Percentiles rank a stretch among this genome's conserved stretches.
phyloP scores from a whole-genome alignment of 2,888 invertebrate species.

The Ophonus ardosiacus region DNA sequence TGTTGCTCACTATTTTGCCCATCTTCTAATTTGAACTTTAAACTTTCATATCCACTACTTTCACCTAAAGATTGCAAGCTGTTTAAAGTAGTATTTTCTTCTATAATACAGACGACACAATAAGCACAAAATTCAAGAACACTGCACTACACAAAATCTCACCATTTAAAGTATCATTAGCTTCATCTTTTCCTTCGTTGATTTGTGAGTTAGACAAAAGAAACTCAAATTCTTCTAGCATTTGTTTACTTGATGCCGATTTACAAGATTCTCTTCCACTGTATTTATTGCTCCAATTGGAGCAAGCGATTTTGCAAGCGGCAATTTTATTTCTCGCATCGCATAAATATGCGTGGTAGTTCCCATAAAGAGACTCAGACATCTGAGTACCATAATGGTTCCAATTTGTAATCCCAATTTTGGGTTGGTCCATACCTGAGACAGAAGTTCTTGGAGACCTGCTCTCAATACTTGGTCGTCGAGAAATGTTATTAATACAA shows the following conservation, averaged over 20 bases:
- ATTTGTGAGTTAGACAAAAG: conserved; percentile 42
- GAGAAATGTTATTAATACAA: conserved; percentile 72
- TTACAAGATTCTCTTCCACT: conserved; percentile 78
- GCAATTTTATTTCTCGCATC: conserved; percentile 89
- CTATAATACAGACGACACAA: conserved; percentile 65
- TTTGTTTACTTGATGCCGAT: conserved; percentile 20
- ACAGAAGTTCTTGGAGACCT: conserved; percentile 66
- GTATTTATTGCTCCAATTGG: conserved; percentile 88
- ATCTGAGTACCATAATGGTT: conserved; percentile 77
- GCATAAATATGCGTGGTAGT: conserved; percentile 91
- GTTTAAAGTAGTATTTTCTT: conserved; percentile 74
- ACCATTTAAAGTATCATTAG: conserved; percentile 40
- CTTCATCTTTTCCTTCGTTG: conserved; percentile 43
- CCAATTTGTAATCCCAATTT: conserved; percentile 74
- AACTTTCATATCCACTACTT: conserved; percentile 88
- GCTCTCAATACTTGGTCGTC: conserved; percentile 36
- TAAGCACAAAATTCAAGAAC: neutral
- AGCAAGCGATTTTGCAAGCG: conserved; percentile 85
- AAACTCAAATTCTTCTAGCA: conserved; percentile 53
- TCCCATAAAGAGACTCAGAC: conserved; percentile 85
- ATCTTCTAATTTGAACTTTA: conserved; percentile 79
- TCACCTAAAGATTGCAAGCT: conserved; percentile 86
- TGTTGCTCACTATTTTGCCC: conserved; percentile 74
- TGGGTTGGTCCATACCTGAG: conserved; percentile 67
- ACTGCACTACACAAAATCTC: neutral